Percentiles rank a stretch among this genome's conserved stretches.
phyloP scores from a whole-genome alignment of 2,797 vertebrate genomes.

The Sphenopsis melanotis region DNA sequence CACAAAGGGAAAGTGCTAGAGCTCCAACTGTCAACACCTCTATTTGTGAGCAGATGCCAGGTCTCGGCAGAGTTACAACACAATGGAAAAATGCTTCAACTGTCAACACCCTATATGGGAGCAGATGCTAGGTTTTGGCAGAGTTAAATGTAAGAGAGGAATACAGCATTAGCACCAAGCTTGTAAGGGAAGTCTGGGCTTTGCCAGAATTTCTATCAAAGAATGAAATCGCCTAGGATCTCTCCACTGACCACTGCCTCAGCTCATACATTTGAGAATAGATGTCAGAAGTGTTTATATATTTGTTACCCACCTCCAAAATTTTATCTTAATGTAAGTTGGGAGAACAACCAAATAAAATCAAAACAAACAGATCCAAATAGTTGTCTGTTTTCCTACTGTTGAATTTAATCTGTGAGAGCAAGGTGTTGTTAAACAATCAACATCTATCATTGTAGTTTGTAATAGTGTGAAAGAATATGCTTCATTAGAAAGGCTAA shows the following conservation, averaged over 20 bases:
- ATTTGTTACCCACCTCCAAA: neutral
- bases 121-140: constrained; percentile 57
- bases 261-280: neutral
- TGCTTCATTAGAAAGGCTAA: neutral
- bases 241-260: neutral
- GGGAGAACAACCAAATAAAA: neutral
- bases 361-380: neutral
- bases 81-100: constrained; percentile 52
- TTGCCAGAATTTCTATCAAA: constrained; percentile 10
- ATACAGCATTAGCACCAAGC: neutral
- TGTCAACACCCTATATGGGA: constrained; percentile 60
- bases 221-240: neutral
- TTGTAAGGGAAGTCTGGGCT: neutral
- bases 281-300: neutral
- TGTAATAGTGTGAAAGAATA: neutral
- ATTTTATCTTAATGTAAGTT: neutral
- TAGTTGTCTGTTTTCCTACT: neutral
- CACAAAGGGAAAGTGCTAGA: constrained; percentile 54
- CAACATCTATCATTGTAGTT: neutral
- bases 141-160: constrained; percentile 10
- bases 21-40: constrained; percentile 65
- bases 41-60: constrained; percentile 57
- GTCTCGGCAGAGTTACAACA: constrained; percentile 58
- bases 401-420: neutral
- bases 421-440: neutral